phyloP scores from a whole-genome alignment of 2,113 vertebrate genomes.

The Emydocephalus ijimae region DNA sequence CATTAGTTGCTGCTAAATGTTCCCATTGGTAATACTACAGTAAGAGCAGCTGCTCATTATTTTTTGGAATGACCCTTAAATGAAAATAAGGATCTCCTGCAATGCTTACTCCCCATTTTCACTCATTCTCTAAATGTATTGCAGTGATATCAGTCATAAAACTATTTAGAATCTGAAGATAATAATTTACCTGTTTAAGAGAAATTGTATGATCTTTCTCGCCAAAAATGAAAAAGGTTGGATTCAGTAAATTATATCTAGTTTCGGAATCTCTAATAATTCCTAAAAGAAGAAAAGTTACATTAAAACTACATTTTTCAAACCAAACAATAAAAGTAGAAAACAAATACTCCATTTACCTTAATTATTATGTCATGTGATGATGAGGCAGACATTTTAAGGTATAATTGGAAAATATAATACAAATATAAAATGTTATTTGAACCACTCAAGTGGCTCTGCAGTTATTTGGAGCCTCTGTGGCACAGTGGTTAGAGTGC shows the following conservation, averaged over 20 bases:
- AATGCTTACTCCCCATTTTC: background rate
- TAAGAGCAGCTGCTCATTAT: background rate
- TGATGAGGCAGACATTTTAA: background rate
- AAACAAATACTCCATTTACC: background rate
- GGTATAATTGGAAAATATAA: background rate
- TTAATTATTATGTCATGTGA: background rate
- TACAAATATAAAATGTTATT: background rate
- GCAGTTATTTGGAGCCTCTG: background rate
- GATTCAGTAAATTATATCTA: conserved; percentile 76
- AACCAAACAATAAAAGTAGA: conserved; percentile 19
- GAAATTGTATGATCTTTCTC: conserved; percentile 84
- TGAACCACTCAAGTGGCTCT: background rate
- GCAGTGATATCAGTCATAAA: background rate
- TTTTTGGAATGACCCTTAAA: background rate
- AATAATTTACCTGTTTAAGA: conserved; percentile 76
- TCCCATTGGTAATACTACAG: background rate
- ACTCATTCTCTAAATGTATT: background rate
- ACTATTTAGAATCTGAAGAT: background rate
- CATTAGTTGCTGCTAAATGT: background rate
- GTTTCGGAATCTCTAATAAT: conserved; percentile 80
- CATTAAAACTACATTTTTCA: background rate
- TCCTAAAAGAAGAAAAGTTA: conserved; percentile 68
- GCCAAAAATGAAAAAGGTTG: conserved; percentile 88
- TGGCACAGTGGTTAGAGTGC: no score
- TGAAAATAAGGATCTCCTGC: background rate